Evolutionary conservation across 1,140 invertebrate species (phyloP).

Genomic region (Streblospio benedicti): DNA sequence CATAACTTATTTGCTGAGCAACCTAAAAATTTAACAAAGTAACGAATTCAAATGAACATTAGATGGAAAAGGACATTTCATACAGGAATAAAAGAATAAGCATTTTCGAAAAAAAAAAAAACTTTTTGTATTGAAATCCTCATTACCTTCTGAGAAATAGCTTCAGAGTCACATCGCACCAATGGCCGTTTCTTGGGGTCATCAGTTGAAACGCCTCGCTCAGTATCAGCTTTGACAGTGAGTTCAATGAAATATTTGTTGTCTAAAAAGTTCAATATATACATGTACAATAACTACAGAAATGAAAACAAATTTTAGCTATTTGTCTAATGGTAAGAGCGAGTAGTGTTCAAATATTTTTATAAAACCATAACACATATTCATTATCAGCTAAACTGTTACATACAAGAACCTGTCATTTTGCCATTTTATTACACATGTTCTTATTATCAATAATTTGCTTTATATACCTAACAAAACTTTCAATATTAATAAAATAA

Average conservation of each 20-base stretch:
- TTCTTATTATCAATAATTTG: too few relatives aligned
- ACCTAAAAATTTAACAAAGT: conserved; percentile 46
- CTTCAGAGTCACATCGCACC: conserved; percentile 70
- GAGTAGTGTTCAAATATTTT: too few relatives aligned
- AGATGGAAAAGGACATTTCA: neutral
- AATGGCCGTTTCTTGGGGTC: conserved; percentile 54
- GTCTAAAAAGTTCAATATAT: conserved; percentile 10
- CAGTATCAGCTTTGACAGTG: conserved; percentile 52
- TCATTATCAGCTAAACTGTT: too few relatives aligned
- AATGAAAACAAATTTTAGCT: neutral
- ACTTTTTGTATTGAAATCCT: conserved; percentile 32
- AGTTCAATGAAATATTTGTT: conserved; percentile 65
- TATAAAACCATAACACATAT: too few relatives aligned
- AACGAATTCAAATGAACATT: neutral
- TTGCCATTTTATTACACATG: too few relatives aligned
- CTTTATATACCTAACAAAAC: too few relatives aligned
- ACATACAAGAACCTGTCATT: too few relatives aligned
- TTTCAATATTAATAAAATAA: neutral
- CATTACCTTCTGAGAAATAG: conserved; percentile 68
- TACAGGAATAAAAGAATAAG: neutral
- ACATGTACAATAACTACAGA: neutral
- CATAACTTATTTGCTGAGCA: conserved; percentile 70
- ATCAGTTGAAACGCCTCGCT: conserved; percentile 44
- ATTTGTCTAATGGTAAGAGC: too few relatives aligned
- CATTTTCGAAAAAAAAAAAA: neutral